These are phyloP conservation scores for Ophion slaviceki DNA, from an alignment of 2,888 invertebrate genomes.

Conservation along the genomic window DNA sequence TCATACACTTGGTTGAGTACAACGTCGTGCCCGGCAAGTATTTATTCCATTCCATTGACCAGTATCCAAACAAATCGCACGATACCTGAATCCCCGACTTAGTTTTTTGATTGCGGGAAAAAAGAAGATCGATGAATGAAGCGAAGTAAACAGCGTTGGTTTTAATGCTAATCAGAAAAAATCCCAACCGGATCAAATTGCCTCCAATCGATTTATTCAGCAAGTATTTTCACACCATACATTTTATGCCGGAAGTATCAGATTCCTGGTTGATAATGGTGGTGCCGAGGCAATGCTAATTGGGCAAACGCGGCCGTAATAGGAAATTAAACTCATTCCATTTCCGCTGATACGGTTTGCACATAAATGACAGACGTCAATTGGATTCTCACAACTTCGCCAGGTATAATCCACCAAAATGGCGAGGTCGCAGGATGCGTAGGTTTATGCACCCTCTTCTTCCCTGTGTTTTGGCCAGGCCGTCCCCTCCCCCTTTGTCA, in stretches of 20 bases:
- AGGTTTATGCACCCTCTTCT: neutral
- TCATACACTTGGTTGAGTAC: constrained; percentile 52
- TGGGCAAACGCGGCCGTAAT: constrained; percentile 19
- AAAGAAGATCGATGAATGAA: neutral
- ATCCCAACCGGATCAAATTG: neutral
- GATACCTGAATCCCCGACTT: constrained; percentile 18
- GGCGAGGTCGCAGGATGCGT: neutral
- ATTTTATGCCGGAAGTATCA: neutral
- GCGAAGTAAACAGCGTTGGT: neutral
- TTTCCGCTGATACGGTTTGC: constrained; percentile 16
- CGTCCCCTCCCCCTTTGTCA: neutral
- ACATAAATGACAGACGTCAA: constrained; percentile 20
- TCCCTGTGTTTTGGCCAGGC: too few species aligned
- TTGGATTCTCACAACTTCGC: constrained; percentile 34
- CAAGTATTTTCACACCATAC: neutral
- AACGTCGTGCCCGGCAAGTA: constrained; percentile 55
- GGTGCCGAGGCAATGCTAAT: constrained; percentile 23
- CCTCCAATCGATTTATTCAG: neutral
- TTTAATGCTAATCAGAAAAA: neutral
- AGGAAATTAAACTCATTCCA: constrained; percentile 24
- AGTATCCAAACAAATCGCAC: constrained; percentile 31
- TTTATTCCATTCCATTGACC: constrained; percentile 57
- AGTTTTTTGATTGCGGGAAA: neutral
- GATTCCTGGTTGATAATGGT: neutral
- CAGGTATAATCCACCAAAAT: constrained; percentile 12